Base-by-base conservation (phyloP, 2,888 invertebrate species). In the Ditula angustiorana region DNA sequence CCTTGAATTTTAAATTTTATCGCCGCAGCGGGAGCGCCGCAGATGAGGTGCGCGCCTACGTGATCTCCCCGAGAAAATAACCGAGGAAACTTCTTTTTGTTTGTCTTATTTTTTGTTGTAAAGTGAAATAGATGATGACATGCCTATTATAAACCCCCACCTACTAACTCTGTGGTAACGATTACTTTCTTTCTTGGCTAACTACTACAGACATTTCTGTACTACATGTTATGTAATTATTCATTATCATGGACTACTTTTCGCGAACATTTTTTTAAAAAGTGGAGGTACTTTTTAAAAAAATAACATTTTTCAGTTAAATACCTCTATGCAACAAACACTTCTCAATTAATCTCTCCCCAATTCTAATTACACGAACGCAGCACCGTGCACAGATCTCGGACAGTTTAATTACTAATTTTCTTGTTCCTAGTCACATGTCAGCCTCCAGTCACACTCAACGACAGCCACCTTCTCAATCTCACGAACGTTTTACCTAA, bases 1-100 rank as follows among this genome's bases (percentile, higher is more conserved):
- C 92, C 92, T 92, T 92, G 92, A 92, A 92, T 92, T 92, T 92
- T 92, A 92, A 92, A 92, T 92, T 90, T 92, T 92, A 92, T 92
- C 85, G 88, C 74, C 90, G 91, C 86, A 80, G 72, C 68, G 92
- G 92, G 92, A 92, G 71, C 77, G 69, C 83, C 81, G 80, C 83
- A 90, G 91, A 90, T 91, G 91, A 92, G 90, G 91, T 90, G 92
- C 89, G 89, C 90, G 89, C 88, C 90, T 90, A 87, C 88, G 90
- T 87, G 89, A 83, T 86, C 85, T 89, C 87, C 86, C 87, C 80
- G 76, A 87, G 82, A 86, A 90, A 87, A 90, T 90, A 88, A 88
- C 86, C 76, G 75, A 81, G 78, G 75, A 75, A 85, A 83, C 80
- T 84, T 85, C 78, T 83, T 87, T 88, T 86, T 88, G 83, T 90